Evolutionary conservation across 2,797 vertebrate species (phyloP), one percentile per base, ranked within the genome.

Genomic region (Micromesistius poutassou): DNA sequence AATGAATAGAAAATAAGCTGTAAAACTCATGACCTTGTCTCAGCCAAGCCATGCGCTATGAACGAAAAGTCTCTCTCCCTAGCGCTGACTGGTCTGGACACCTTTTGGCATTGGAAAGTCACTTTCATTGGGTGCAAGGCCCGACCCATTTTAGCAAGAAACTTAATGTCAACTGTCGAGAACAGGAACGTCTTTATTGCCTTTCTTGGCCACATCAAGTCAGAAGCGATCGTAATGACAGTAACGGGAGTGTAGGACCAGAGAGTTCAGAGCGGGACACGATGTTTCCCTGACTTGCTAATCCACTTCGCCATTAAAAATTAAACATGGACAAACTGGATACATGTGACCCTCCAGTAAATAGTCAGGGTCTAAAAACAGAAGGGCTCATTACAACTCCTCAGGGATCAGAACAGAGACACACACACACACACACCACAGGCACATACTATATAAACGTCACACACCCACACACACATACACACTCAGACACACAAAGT

Each of bases 321-420:
- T 75, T 55, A 38, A 40, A 71, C 70, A 6, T 71, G 70, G 28
- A 30, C 70, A 30, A 71, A 19, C 31, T 68, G 62, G 62, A 40
- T 75, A 55, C n/a, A 74, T 46, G 38, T 74, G 35, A 30, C 36
- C 16, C n/a, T 40, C 38, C 38, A 46, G 73, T 40, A 40, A 28
- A 30, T 74, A 40, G 73, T 25, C 72, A 13, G 36, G 25, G 25
- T 46, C 73, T 74, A 74, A 74, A 74, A 74, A 74, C 73, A 74
- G 73, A 74, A 38, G 19, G 10, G 35, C 35, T 73, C 36, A 73
- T 73, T 71, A 73, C 31, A 10, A 42, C 5, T 28, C 72, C 5
- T 35, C 72, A 73, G 22, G 72, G 38, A 42, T 74, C 73, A 46
- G 38, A 38, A 74, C 73, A 74, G 14, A 25, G 3, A 30, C 38